A percentile compares a stretch with the other conserved stretches of the same genome.
phyloP scores from a whole-genome alignment of 2,888 invertebrate genomes.

The Aradus depressus region DNA sequence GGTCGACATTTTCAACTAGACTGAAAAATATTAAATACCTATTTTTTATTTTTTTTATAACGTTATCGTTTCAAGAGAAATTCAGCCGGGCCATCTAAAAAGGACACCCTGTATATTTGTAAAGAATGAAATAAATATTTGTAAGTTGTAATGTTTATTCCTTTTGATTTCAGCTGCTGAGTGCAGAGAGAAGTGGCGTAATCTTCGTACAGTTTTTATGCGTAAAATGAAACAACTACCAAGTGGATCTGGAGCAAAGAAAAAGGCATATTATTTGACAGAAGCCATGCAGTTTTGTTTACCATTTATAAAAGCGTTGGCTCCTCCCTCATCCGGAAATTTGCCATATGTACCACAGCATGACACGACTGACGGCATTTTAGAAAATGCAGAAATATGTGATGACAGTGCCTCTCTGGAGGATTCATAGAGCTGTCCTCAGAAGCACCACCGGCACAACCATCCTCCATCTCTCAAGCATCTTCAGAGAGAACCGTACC shows the following conservation, averaged over 20 bases:
- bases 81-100: too few species aligned
- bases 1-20: too few species aligned
- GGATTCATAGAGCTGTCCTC: not conserved
- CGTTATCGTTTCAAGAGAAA: too few species aligned
- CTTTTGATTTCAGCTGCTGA: constrained; percentile 22
- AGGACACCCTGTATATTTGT: too few species aligned
- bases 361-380: too few species aligned
- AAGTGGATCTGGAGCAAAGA: constrained; percentile 21
- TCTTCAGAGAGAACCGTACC: too few species aligned
- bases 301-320: constrained; percentile 19
- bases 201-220: constrained; percentile 22
- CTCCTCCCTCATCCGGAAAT: constrained; percentile 11
- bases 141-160: constrained; percentile 4
- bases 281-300: constrained; percentile 22
- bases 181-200: constrained; percentile 29
- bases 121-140: too few species aligned
- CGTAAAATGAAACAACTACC: constrained; percentile 21
- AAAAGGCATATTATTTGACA: constrained; percentile 20
- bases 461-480: not conserved
- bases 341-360: too few species aligned
- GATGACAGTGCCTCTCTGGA: not conserved
- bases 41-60: too few species aligned
- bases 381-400: constrained; percentile 5
- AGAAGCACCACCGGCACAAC: constrained; percentile 10
- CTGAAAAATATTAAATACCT: too few species aligned